Base-by-base conservation (phyloP, 35 echinoderm and acorn worm species). In the Apostichopus californicus region DNA sequence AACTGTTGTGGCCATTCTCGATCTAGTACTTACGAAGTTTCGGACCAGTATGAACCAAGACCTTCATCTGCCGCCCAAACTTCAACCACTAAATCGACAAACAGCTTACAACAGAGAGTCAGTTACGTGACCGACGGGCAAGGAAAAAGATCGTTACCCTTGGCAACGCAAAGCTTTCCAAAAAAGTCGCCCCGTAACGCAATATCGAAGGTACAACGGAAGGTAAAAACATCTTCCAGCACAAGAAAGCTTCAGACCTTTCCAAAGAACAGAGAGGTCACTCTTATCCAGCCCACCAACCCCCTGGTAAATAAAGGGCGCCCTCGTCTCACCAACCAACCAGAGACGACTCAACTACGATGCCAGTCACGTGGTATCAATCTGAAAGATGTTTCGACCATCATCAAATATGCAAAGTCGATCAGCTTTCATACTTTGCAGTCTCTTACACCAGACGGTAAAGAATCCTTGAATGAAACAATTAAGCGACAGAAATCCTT, bases 331-430 rank as follows among this genome's bases (percentile, higher is more conserved):
- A 8, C 7, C 11, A 60, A 60, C 6, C 57, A 60, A 11, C 71
- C 14, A 73, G 71, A 73, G n/a, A 73, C 14, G 71, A 18, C 57
- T 11, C 6, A 60, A 60, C 57, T 11, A 60, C 14, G 20, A 73
- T 18, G 17, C 6, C 71, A 73, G 17, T 73, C 71, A 73, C 71
- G 71, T 73, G 71, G 71, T 73, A 17, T 73, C 14, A 5, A 73
- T 73, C 10, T 73, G 20, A 73, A 73, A 73, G 17, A 73, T 13
- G 14, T 73, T 73, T 73, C 71, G 5, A 18, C 14, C 14, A 21
- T 73, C 71, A 73, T 73, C 71, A 73, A 73, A 73, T 73, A 13
- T 73, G 71, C 71, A 6, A 73, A 73, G 71, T 73, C 71, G 5
- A 73, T 73, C 71, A 73, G 71, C 20, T 17, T 73, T 73, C n/a